phyloP scores from a whole-genome alignment of 2,888 invertebrate species.

The Petrolisthes manimaculis region DNA sequence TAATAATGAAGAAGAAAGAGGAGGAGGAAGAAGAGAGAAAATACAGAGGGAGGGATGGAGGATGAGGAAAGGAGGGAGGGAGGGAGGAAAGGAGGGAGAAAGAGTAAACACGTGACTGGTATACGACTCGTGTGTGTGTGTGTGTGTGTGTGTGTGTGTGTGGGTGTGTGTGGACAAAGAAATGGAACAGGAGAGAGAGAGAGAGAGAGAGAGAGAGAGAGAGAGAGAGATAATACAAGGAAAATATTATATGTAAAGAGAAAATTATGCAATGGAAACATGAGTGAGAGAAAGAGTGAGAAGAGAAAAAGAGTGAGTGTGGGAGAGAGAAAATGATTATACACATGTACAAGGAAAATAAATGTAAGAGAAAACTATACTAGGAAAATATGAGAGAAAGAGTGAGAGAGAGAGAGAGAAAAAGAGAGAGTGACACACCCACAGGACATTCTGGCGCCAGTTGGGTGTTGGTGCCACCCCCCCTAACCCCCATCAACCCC shows the following conservation, averaged over 20 bases:
- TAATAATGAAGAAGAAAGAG: too few relatives aligned
- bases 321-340: neutral
- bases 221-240: neutral
- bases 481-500: too few relatives aligned
- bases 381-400: neutral
- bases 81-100: neutral
- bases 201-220: neutral
- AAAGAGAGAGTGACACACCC: neutral
- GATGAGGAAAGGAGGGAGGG: neutral
- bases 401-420: slow-evolving; percentile 1
- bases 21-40: neutral
- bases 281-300: neutral
- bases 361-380: neutral
- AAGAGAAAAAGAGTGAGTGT: neutral
- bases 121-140: neutral
- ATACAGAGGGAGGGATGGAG: neutral
- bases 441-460: neutral
- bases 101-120: neutral
- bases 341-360: neutral
- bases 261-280: neutral
- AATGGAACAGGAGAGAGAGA: neutral
- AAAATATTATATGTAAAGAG: too few relatives aligned
- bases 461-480: too few relatives aligned
- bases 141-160: neutral
- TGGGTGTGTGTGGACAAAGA: neutral